A percentile compares a stretch with the other conserved stretches of the same genome.
These are phyloP conservation scores for Arbacia lixula DNA, from an alignment of 53 echinoderm and acorn worm species.

Conservation along the genomic window DNA sequence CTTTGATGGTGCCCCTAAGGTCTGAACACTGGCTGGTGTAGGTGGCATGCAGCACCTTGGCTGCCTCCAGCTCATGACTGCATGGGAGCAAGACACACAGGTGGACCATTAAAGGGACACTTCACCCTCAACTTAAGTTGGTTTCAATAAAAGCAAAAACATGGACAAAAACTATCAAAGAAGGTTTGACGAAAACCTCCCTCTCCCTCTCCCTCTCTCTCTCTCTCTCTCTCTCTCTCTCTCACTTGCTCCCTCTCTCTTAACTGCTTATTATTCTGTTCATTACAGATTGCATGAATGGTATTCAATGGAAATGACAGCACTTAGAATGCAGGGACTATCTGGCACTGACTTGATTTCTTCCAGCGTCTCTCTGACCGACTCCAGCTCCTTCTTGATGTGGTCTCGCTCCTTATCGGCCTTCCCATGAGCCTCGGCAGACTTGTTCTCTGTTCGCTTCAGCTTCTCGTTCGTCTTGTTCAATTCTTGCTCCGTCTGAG, in stretches of 20 bases:
- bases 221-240: no score
- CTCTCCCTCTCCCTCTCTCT: no score
- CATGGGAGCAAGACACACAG: neutral
- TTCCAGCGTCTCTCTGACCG: conserved; percentile 85
- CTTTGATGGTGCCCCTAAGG: conserved; percentile 68
- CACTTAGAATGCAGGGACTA: no score
- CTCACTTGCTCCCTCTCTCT: no score
- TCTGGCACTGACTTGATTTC: conserved; percentile 95
- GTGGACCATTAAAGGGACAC: no score
- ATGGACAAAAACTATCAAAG: no score
- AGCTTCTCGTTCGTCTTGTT: conserved; percentile 86
- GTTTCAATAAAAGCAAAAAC: no score
- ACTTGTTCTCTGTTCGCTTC: conserved; percentile 88
- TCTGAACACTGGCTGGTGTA: conserved; percentile 82
- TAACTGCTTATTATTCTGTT: no score
- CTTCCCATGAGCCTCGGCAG: conserved; percentile 93
- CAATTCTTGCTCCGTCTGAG: conserved; percentile 81
- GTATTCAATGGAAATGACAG: no score
- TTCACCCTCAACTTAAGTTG: no score
- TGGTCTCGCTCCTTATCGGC: conserved; percentile 97
- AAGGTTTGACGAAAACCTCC: no score
- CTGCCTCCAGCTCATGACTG: conserved; percentile 92
- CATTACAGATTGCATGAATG: no score
- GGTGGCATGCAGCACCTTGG: conserved; percentile 74
- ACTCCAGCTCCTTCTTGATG: conserved; percentile 93